Evolutionary conservation across 2,888 invertebrate species (phyloP).

Genomic region (Mesorhabditis spiculigera): DNA sequence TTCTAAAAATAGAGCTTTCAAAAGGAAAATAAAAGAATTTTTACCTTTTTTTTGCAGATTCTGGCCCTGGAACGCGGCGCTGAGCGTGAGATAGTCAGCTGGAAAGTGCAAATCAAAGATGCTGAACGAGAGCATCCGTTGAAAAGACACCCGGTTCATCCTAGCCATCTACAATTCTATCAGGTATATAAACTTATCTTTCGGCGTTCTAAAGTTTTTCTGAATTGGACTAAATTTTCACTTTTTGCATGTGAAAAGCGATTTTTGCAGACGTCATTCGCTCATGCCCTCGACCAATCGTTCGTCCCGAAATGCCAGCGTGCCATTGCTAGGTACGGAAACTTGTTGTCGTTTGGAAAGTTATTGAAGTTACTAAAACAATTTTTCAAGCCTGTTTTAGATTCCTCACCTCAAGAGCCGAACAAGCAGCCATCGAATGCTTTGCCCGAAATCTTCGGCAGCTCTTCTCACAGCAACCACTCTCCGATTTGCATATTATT

Average conservation of each 20-base stretch:
- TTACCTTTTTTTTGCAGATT: too few species aligned
- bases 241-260: too few species aligned
- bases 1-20: too few species aligned
- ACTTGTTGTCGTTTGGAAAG: too few species aligned
- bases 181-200: not conserved
- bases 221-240: too few species aligned
- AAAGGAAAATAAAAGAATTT: too few species aligned
- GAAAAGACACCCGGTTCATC: not conserved
- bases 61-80: not conserved
- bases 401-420: slow-evolving; percentile 74
- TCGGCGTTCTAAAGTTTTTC: too few species aligned
- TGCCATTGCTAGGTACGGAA: too few species aligned
- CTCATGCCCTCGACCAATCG: too few species aligned
- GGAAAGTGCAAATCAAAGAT: not conserved
- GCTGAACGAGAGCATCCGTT: not conserved
- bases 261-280: too few species aligned
- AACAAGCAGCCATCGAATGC: slow-evolving; percentile 78
- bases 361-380: not conserved
- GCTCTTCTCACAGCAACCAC: slow-evolving; percentile 75
- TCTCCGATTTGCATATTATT: slow-evolving; percentile 72
- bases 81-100: not conserved
- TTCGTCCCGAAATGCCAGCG: too few species aligned
- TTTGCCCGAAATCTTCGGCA: slow-evolving; percentile 82
- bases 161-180: not conserved
- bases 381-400: slow-evolving; percentile 44